Evolutionary conservation across 2,797 vertebrate species (phyloP).

Genomic region (Falco novaeseelandiae): DNA sequence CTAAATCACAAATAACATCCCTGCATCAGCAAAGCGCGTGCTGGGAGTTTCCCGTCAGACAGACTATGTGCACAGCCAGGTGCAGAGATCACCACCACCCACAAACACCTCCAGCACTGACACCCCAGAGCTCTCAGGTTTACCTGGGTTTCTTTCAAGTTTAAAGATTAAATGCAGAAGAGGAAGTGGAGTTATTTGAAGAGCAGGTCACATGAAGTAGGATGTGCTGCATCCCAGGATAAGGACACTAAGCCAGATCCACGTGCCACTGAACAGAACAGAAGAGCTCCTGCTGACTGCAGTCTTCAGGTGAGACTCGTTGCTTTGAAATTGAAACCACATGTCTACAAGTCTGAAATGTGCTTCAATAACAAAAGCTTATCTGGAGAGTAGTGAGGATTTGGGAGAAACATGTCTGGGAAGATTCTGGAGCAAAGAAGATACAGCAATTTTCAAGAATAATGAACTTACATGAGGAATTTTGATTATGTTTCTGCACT

Average conservation of each 20-base stretch:
- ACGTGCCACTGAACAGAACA: background rate
- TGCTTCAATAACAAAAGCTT: background rate
- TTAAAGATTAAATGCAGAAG: background rate
- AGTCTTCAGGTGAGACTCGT: background rate
- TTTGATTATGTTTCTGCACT: background rate
- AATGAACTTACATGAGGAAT: background rate
- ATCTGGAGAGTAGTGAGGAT: background rate
- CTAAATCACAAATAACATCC: background rate
- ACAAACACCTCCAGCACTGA: background rate
- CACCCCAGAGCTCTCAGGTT: background rate
- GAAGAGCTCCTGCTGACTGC: background rate
- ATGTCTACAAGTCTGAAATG: background rate
- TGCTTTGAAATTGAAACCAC: background rate
- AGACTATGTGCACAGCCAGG: no score
- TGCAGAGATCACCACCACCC: background rate
- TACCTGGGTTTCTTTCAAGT: background rate
- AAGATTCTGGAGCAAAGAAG: background rate
- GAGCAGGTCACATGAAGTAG: background rate
- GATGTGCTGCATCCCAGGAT: background rate
- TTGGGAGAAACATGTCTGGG: background rate
- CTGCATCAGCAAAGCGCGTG: background rate
- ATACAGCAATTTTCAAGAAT: background rate
- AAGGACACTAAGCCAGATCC: background rate
- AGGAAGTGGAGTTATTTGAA: background rate
- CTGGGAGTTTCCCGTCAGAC: background rate